Conservation (phyloP, 2,888 invertebrate species). For the Epistrophella euchroma region DNA sequence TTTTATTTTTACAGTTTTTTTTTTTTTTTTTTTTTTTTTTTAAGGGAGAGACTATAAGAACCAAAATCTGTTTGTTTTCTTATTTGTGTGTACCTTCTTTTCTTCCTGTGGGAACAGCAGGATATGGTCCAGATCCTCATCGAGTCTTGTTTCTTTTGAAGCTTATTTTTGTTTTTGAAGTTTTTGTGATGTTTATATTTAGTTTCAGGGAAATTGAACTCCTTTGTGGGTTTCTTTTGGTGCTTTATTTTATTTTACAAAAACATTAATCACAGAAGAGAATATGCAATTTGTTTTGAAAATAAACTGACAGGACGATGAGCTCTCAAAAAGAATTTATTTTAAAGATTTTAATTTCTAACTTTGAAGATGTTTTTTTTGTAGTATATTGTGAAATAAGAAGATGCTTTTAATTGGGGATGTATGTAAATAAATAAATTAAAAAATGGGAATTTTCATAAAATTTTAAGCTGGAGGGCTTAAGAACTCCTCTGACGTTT, state of each 20-base stretch:
- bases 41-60: slow-evolving; percentile 21
- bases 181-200: slow-evolving; percentile 17
- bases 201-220: slow-evolving; percentile 27
- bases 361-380: neutral
- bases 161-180: neutral
- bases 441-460: too few relatives aligned
- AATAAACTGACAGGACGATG: slow-evolving; percentile 28
- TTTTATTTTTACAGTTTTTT: neutral
- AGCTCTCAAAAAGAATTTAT: slow-evolving; percentile 41
- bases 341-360: slow-evolving; percentile 15
- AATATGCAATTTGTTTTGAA: slow-evolving; percentile 34
- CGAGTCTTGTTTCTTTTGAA: slow-evolving; percentile 43
- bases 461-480: too few relatives aligned
- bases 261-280: slow-evolving; percentile 37
- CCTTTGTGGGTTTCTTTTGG: neutral
- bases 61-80: slow-evolving; percentile 43
- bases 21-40: slow-evolving; percentile 14
- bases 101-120: slow-evolving; percentile 31
- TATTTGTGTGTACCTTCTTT: neutral
- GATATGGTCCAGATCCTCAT: slow-evolving; percentile 31
- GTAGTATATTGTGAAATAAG: neutral
- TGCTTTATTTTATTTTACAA: slow-evolving; percentile 2
- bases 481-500: too few relatives aligned
- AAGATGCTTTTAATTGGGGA: neutral
- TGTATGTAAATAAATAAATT: neutral